Evolutionary conservation across 2,797 vertebrate species (phyloP).

Genomic region (Leptodactylus fallax): DNA sequence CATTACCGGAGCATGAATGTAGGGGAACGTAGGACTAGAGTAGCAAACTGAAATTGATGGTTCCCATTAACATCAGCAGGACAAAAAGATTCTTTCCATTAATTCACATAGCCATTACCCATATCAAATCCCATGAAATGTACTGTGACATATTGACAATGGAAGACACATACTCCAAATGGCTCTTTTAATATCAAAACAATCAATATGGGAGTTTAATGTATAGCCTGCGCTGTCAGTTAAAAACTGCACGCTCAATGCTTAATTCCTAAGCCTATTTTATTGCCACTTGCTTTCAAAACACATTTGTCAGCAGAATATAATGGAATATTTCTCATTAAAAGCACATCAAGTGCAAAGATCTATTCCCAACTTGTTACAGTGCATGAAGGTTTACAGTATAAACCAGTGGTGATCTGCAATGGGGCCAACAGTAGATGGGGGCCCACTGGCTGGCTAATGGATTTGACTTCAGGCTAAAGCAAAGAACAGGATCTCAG

Average conservation of each 20-base stretch:
- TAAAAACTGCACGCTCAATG: constrained; percentile 11
- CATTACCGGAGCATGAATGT: constrained; percentile 20
- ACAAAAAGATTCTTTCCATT: constrained; percentile 46
- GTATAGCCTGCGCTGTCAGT: constrained; percentile 39
- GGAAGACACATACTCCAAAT: constrained; percentile 51
- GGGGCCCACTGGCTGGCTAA: no score
- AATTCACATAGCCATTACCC: constrained; percentile 45
- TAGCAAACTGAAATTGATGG: constrained; percentile 53
- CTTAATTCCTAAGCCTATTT: background rate
- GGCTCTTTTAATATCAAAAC: constrained; percentile 57
- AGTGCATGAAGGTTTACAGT: background rate
- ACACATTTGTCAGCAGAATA: constrained; percentile 31
- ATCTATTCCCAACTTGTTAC: background rate
- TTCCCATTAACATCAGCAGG: constrained; percentile 53
- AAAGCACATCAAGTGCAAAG: constrained; percentile 14
- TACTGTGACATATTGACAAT: constrained; percentile 50
- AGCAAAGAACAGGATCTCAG: no score
- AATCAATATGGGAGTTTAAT: constrained; percentile 46
- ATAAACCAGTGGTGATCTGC: background rate
- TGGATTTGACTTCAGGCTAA: no score
- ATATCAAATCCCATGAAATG: constrained; percentile 45
- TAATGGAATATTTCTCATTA: constrained; percentile 40
- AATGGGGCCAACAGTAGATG: no score
- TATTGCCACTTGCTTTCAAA: constrained; percentile 36
- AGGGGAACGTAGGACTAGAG: constrained; percentile 20